Base-by-base conservation (phyloP, 2,888 invertebrate species). In the Seira ritae region DNA sequence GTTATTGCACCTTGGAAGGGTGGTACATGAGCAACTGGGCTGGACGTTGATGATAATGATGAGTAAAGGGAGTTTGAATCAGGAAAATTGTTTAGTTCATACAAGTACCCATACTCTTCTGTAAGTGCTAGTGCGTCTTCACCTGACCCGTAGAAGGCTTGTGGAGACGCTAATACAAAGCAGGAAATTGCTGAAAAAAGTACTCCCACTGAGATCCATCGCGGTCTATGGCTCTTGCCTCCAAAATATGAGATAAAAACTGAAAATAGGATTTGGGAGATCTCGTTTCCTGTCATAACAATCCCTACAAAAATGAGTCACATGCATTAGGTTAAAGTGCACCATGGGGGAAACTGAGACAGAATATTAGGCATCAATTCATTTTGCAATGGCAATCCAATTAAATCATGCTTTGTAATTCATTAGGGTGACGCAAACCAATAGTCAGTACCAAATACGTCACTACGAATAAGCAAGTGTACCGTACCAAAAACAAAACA, bases 201-300 rank as follows among this genome's bases (percentile, higher is more conserved):
- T 3, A 87, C 87, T 20, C 86, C 86, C 22, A 80, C 76, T 6
- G 94, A 94, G 89, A 95, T 94, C 94, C 94, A 95, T 88, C 94
- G 91, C 1, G 95, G 95, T 82, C 95, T 92, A 91, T 95, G 94
- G 62, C 94, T 94, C 89, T 93, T 93, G 84, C 94, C 94, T 23
- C 94, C 94, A 90, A 94, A 94, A 89, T 95, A 95, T 85, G 94
- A 94, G 85, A 95, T 90, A 24, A 93, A 92, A 19, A 94, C 92
- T 0, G 80, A 94, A 23, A 94, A 93, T 87, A 95, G 91, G 80
- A 95, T 91, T 90, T 94, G 94, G 88, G 94, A 94, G 85, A 95
- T 93, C 90, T 95, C 95, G 90, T 95, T 95, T 31, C 95, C 95
- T 82, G 94, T 93, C 60, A 94, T 93, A 86, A 95, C 94, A 85